Evolutionary conservation across 1,140 invertebrate species (phyloP), one percentile per base, ranked within the genome.

Genomic region (Neodiprion pinetum): DNA sequence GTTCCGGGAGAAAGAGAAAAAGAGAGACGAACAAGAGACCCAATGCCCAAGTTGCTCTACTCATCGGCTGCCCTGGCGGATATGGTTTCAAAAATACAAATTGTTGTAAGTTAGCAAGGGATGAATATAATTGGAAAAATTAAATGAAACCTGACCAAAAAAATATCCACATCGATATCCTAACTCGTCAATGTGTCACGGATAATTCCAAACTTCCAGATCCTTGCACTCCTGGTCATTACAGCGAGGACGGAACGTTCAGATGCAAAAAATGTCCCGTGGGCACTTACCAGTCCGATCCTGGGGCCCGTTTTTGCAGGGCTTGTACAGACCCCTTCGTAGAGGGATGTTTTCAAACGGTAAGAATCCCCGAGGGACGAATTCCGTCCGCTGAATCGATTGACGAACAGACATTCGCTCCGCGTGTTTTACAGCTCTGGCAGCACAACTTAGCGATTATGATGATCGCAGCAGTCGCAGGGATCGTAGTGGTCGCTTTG

Each of bases 261-360:
- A 72, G 77, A 69, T 87, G 86, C 75, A 83, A 83, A 77, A 82
- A 76, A 50, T 87, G 85, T 77, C 80, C 84, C 67, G 12, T 50
- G 28, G 85, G 85, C 74, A 85, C 80, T 70, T 80, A 86, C 79
- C 86, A 87, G 74, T 83, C 83, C 53, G 83, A 83, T 78, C 76
- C 78, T 49, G 86, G 84, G 70, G 80, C 85, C n/a, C 80, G 79
- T 75, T 77, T 77, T 80, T 87, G 86, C 79, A 80, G 75, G 14
- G 72, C 80, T 79, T 87, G 86, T 70, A 84, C 81, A 78, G 84
- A 84, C 83, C 86, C 85, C 72, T 85, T 86, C 76, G 78, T 80
- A 68, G 82, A 83, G 76, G 83, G 82, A 48, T 87, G 86, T 71
- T 53, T 61, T 9, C 47, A 47, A 8, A 67, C 74, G 48, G 76